Conservation (phyloP, 1,140 invertebrate species). For the Drosophila sturtevanti region DNA sequence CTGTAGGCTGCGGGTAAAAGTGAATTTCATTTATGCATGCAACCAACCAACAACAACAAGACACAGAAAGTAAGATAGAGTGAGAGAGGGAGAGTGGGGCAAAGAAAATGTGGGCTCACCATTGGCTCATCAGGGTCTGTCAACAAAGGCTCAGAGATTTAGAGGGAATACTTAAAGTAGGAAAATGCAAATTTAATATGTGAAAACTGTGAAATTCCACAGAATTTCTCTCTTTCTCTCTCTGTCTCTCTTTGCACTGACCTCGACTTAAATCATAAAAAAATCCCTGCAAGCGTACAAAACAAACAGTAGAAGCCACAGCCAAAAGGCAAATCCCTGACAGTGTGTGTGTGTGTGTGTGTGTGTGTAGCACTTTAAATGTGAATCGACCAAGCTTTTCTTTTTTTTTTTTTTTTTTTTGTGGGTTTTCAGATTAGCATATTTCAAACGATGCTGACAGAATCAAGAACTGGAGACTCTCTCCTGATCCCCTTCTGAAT, state of each 20-base stretch:
- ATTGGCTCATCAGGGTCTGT: background rate
- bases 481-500: constrained; percentile 25
- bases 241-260: background rate
- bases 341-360: background rate
- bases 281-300: constrained; percentile 4
- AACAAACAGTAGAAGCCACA: constrained; percentile 4
- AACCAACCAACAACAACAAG: background rate
- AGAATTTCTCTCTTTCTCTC: background rate
- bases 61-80: background rate
- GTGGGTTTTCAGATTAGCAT: constrained; percentile 61
- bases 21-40: constrained; percentile 58
- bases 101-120: too few relatives aligned
- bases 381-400: constrained; percentile 15
- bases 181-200: constrained; percentile 9
- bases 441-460: constrained; percentile 33
- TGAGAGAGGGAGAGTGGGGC: background rate
- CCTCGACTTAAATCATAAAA: background rate
- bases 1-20: constrained; percentile 50
- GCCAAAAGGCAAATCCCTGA: constrained; percentile 3
- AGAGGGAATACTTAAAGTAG: constrained; percentile 10
- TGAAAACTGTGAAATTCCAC: background rate
- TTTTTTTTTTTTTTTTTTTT: constrained; percentile 9
- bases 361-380: constrained; percentile 29
- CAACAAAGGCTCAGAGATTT: constrained; percentile 1
- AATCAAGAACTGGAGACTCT: background rate